These are phyloP conservation scores for Eidolon dupreanum DNA, from an alignment of 2,797 vertebrate species.

Conservation along the genomic window DNA sequence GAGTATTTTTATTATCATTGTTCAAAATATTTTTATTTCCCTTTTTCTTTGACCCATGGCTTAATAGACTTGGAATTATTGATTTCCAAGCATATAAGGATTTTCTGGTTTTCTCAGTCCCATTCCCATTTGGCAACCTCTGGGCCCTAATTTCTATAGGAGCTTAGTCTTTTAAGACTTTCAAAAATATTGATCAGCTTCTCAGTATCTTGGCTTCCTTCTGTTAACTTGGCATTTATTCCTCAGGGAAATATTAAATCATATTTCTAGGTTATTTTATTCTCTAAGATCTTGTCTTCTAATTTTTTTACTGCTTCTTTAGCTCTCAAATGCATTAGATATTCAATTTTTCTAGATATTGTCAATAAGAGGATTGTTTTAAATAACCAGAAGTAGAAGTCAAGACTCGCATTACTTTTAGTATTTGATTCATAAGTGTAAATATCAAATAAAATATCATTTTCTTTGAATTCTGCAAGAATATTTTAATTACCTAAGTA, in stretches of 20 bases:
- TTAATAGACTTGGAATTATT: not conserved
- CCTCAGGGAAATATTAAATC: not conserved
- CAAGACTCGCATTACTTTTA: not conserved
- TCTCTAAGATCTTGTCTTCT: not conserved
- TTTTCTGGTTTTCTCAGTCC: not conserved
- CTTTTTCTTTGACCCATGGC: not conserved
- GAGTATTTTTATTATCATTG: not conserved
- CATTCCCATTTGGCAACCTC: not conserved
- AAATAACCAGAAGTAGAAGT: not conserved
- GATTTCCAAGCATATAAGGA: not conserved
- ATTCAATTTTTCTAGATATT: not conserved
- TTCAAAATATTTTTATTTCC: slow-evolving; percentile 1
- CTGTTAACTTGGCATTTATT: not conserved
- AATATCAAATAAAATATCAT: not conserved
- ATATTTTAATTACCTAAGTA: not conserved
- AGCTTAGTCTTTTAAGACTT: not conserved
- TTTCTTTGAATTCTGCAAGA: not conserved
- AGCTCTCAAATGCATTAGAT: not conserved
- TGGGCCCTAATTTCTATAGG: not conserved
- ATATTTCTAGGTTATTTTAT: not conserved
- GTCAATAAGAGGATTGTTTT: not conserved
- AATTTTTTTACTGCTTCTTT: not conserved
- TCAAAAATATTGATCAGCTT: not conserved
- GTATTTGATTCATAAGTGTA: slow-evolving; percentile 7
- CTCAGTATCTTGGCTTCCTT: not conserved